Evolutionary conservation across 2,888 invertebrate genomes (phyloP).

Genomic region (Thera obeliscata): DNA sequence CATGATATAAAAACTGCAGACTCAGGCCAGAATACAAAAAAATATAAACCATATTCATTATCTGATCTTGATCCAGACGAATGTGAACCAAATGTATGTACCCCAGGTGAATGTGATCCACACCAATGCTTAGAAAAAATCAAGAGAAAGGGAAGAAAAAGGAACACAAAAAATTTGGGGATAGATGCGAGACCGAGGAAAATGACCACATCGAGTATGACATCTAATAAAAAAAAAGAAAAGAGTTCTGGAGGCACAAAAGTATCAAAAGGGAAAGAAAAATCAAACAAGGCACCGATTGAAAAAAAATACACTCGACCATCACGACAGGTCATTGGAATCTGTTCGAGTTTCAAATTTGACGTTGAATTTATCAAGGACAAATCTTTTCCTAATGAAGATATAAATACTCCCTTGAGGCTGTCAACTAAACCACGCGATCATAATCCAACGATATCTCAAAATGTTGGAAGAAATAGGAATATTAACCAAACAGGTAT

Average conservation of each 20-base stretch:
- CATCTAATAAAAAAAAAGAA: slow-evolving; percentile 12
- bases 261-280: slow-evolving; percentile 9
- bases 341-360: slow-evolving; percentile 53
- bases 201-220: slow-evolving; percentile 22
- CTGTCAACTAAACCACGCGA: slow-evolving; percentile 4
- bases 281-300: slow-evolving; percentile 4
- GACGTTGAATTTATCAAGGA: slow-evolving; percentile 52
- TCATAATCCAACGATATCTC: slow-evolving; percentile 9
- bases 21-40: slow-evolving; percentile 22
- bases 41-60: slow-evolving; percentile 12
- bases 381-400: slow-evolving; percentile 15
- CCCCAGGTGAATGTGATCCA: slow-evolving; percentile 28
- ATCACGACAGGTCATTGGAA: slow-evolving; percentile 42
- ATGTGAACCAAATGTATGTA: slow-evolving; percentile 26
- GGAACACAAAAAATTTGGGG: slow-evolving; percentile 18
- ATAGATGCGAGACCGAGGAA: slow-evolving; percentile 13
- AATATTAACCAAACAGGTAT: slow-evolving; percentile 28
- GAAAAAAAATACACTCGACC: slow-evolving; percentile 10
- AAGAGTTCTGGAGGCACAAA: background rate
- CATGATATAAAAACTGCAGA: slow-evolving; percentile 17
- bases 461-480: slow-evolving; percentile 26
- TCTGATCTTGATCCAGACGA: slow-evolving; percentile 23
- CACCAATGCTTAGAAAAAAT: slow-evolving; percentile 21
- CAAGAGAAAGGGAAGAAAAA: slow-evolving; percentile 14
- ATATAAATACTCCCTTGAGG: background rate